Percentiles rank a stretch among this genome's conserved stretches.
Evolutionary conservation across 1,140 invertebrate genomes (phyloP).

Genomic region (Brachionus plicatilis): DNA sequence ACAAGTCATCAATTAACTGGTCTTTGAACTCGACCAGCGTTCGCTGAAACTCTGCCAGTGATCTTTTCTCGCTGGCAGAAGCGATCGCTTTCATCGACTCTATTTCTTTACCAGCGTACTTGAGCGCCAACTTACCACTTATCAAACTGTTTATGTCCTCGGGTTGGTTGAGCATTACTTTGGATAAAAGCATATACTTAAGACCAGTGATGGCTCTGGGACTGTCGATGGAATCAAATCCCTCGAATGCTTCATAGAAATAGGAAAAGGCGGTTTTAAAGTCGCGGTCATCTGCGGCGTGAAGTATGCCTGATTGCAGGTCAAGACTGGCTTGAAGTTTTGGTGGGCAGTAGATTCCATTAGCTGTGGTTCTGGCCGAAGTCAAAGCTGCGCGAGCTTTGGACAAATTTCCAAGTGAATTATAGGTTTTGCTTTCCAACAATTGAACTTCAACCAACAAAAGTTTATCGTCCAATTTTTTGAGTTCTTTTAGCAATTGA

Average conservation of each 20-base stretch:
- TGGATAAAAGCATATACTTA: slow-evolving; percentile 98
- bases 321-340: slow-evolving; percentile 94
- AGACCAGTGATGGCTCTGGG: slow-evolving; percentile 83
- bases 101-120: slow-evolving; percentile 87
- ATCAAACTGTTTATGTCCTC: slow-evolving; percentile 94
- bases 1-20: slow-evolving; percentile 89
- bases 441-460: slow-evolving; percentile 89
- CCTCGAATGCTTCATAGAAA: slow-evolving; percentile 99
- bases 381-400: slow-evolving; percentile 93
- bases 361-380: slow-evolving; percentile 94
- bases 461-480: slow-evolving; percentile 98
- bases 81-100: slow-evolving; percentile 97
- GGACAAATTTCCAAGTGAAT: slow-evolving; percentile 89
- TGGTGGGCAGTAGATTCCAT: slow-evolving; percentile 97
- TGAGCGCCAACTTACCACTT: slow-evolving; percentile 89
- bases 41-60: slow-evolving; percentile 84
- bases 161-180: slow-evolving; percentile 85
- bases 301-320: slow-evolving; percentile 91
- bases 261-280: slow-evolving; percentile 99
- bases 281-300: slow-evolving; percentile 96
- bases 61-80: slow-evolving; percentile 87
- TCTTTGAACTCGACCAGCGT: slow-evolving; percentile 63
- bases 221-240: slow-evolving; percentile 79
- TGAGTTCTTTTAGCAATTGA: slow-evolving; percentile 81
- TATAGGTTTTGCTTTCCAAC: slow-evolving; percentile 96